Evolutionary conservation across 2,113 vertebrate genomes (phyloP), one percentile per base, ranked within the genome.

Genomic region (Zosterops hypoxanthus): DNA sequence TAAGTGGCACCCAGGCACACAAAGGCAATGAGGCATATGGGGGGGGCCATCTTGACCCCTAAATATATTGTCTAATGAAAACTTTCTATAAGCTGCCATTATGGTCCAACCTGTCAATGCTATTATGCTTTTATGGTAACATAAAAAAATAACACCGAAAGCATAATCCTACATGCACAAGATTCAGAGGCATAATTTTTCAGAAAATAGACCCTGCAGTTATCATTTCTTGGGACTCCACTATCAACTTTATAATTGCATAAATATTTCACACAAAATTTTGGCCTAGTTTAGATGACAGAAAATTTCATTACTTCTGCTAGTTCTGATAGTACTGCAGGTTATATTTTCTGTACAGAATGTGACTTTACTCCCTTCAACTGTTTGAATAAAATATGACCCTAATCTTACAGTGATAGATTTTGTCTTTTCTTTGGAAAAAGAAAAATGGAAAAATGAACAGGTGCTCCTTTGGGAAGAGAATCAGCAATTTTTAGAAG

Each of bases 21-120:
- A 24, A 2, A 68, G 26, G 19, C 1, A 8, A 36, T 34, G 14
- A 57, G 2, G 6, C 5, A 28, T 5, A 16, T 0, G 4, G 4
- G 5, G 6, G 8, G 3, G 1, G 0, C 18, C 18, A 66, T 15
- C 22, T 3, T 77, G 23, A 86, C 6, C 21, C 46, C 61, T 39
- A 34, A 75, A 80, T 76, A 56, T n/a, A 33, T 9, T 66, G 21
- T 25, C 78, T 68, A 20, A 73, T 34, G 24, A 12, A 55, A 14
- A 20, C 5, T 63, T 80, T 57, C 42, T 61, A 1, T 24, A 65
- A 61, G 14, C 12, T 82, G 31, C 3, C 18, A 4, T 59, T 76
- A 60, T 15, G 46, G 25, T 59, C 44, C 57, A 84, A 33, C 1
- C 1, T 23, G 59, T 28, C 52, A 73, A 44, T 50, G 14, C 1